A percentile compares a stretch with the other conserved stretches of the same genome.
Conservation (phyloP, 2,797 vertebrate species). For the Ptychobarbus kaznakovi region DNA sequence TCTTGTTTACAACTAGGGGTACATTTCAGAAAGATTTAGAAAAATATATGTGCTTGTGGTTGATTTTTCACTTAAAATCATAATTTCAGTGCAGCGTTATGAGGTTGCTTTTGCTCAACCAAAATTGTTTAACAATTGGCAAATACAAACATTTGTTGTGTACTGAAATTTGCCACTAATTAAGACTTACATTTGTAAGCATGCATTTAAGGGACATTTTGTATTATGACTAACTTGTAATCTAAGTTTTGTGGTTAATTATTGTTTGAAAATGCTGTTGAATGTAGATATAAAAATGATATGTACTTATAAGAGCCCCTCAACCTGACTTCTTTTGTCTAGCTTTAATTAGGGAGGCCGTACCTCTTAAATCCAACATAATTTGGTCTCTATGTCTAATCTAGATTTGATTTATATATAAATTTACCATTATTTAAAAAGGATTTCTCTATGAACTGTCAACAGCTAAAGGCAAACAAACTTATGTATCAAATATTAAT, state of each 20-base stretch:
- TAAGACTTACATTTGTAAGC: background rate
- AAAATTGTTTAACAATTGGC: background rate
- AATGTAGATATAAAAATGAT: background rate
- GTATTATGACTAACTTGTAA: background rate
- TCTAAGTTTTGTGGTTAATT: background rate
- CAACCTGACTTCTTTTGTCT: background rate
- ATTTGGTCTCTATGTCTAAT: background rate
- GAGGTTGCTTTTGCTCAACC: background rate
- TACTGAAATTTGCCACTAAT: background rate
- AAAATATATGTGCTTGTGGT: background rate
- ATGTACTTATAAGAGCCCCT: background rate
- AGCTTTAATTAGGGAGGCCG: background rate
- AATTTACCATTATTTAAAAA: background rate
- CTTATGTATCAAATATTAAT: background rate
- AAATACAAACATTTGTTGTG: background rate
- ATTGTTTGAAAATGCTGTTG: constrained; percentile 13
- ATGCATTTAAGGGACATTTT: background rate
- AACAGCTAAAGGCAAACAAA: background rate
- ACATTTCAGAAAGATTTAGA: background rate
- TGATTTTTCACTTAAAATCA: background rate
- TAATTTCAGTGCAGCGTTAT: background rate
- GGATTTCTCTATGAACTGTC: background rate
- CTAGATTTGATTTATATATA: background rate
- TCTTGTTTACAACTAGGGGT: background rate
- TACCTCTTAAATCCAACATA: background rate